These are phyloP conservation scores for Tetramorium alpestre DNA, from an alignment of 1,140 invertebrate species.

Conservation along the genomic window DNA sequence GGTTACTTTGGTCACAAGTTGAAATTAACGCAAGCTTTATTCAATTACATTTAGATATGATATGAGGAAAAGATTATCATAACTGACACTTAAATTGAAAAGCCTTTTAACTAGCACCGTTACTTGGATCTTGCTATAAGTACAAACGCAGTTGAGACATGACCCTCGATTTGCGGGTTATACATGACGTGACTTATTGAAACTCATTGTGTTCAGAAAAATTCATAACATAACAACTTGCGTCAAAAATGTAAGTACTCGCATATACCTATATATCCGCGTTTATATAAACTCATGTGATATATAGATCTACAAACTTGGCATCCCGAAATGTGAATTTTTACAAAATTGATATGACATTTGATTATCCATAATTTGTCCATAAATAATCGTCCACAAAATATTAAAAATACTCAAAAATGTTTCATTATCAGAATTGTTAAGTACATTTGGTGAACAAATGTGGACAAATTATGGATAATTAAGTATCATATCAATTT, in stretches of 20 bases:
- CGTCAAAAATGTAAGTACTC: conserved; percentile 1
- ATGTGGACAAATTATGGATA: too few species aligned
- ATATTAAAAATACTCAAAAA: too few species aligned
- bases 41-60: background rate
- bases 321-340: too few species aligned
- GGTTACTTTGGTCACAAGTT: background rate
- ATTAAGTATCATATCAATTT: too few species aligned
- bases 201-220: background rate
- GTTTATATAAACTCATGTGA: background rate
- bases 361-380: too few species aligned
- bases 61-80: conserved; percentile 16
- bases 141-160: conserved; percentile 1
- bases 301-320: background rate
- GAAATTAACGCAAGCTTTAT: conserved; percentile 22
- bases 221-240: background rate
- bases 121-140: conserved; percentile 16
- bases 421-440: too few species aligned
- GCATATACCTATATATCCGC: background rate
- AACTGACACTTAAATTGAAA: conserved; percentile 44
- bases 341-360: too few species aligned
- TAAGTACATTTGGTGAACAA: too few species aligned
- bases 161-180: conserved; percentile 15
- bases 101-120: conserved; percentile 61
- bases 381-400: too few species aligned
- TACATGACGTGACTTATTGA: background rate